These are phyloP conservation scores for Adelges cooleyi DNA, from an alignment of 1,140 invertebrate genomes.

Conservation along the genomic window DNA sequence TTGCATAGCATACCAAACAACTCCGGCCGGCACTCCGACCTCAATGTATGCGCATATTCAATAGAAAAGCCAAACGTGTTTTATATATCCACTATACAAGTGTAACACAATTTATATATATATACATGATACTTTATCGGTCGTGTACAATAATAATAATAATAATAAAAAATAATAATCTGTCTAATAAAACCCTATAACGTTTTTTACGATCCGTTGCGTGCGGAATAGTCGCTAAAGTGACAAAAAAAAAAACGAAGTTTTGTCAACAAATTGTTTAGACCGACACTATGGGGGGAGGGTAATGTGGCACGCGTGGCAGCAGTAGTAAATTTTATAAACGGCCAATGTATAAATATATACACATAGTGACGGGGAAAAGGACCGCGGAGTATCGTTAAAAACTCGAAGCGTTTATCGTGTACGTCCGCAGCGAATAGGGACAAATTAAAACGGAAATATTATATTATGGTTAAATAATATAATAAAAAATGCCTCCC, in stretches of 20 bases:
- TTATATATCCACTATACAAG: too few relatives aligned
- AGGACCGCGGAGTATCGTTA: neutral
- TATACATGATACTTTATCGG: too few relatives aligned
- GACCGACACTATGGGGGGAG: neutral
- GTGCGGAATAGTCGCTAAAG: too few relatives aligned
- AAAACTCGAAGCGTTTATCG: neutral
- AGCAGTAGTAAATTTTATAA: too few relatives aligned
- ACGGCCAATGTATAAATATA: too few relatives aligned
- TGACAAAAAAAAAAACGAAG: neutral
- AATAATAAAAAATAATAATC: too few relatives aligned
- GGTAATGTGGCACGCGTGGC: too few relatives aligned
- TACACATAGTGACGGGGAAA: too few relatives aligned
- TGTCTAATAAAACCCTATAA: neutral
- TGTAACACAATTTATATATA: too few relatives aligned
- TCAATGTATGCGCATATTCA: neutral
- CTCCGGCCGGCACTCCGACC: neutral
- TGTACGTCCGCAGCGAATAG: neutral
- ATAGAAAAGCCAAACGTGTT: neutral
- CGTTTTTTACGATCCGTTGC: neutral
- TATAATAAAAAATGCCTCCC: too few relatives aligned
- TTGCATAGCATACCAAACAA: neutral
- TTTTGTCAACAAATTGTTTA: neutral
- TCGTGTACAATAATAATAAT: too few relatives aligned
- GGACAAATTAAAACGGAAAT: neutral
- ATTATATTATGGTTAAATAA: conserved; percentile 2